Percentiles rank a stretch among this genome's conserved stretches.
Evolutionary conservation across 23 tunicate genomes (phyloP).

Genomic region (Trididemnum nubilum): DNA sequence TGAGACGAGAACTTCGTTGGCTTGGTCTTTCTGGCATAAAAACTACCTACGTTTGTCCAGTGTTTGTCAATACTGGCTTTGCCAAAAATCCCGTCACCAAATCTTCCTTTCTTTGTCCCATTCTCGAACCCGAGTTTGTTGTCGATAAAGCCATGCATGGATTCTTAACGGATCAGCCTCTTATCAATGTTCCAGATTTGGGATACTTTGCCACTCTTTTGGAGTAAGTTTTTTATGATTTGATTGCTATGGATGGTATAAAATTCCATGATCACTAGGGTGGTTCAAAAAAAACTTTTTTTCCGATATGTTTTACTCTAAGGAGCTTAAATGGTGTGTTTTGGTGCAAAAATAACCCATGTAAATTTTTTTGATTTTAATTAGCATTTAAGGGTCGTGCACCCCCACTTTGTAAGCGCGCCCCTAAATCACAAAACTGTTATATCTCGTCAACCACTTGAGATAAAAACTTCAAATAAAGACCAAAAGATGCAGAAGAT

Average conservation of each 20-base stretch:
- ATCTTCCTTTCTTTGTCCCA: neutral
- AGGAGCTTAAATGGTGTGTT: too few relatives aligned
- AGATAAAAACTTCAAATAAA: too few relatives aligned
- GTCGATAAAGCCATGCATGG: constrained; percentile 54
- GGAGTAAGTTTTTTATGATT: neutral
- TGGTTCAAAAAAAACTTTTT: too few relatives aligned
- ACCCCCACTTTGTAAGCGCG: too few relatives aligned
- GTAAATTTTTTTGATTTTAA: too few relatives aligned
- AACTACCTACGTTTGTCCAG: constrained; percentile 43
- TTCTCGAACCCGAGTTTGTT: constrained; percentile 40
- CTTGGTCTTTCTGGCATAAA: constrained; percentile 34
- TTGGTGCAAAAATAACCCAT: too few relatives aligned
- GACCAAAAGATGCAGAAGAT: too few relatives aligned
- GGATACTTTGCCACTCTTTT: neutral
- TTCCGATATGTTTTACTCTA: too few relatives aligned
- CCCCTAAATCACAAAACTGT: too few relatives aligned
- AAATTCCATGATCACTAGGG: neutral
- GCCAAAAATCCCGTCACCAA: constrained; percentile 33
- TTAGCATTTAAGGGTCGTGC: too few relatives aligned
- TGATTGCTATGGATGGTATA: too few relatives aligned
- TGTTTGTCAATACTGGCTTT: constrained; percentile 57
- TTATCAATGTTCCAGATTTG: constrained; percentile 4
- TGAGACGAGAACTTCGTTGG: constrained; percentile 46
- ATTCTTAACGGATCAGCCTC: constrained; percentile 12
- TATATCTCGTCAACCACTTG: too few relatives aligned